Evolutionary conservation across 2,888 invertebrate genomes (phyloP).

Genomic region (Sesia apiformis): DNA sequence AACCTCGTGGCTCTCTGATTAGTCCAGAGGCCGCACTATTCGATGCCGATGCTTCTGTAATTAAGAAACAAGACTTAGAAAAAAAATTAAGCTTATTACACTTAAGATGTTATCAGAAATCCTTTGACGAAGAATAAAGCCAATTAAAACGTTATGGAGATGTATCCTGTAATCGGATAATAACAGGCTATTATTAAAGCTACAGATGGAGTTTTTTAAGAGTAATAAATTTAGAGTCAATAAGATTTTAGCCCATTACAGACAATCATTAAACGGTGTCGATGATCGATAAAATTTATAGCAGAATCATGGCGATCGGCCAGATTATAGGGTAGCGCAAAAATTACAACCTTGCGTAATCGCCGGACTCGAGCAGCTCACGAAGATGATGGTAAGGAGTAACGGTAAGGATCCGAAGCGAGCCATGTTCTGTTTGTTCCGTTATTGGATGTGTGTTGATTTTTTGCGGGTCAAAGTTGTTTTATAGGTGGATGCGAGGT

Average conservation of each 20-base stretch:
- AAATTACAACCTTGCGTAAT: slow-evolving; percentile 49
- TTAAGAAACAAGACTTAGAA: background rate
- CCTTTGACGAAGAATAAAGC: too few species aligned
- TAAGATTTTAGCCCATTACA: background rate
- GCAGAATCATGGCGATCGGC: slow-evolving; percentile 21
- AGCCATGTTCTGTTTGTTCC: slow-evolving; percentile 38
- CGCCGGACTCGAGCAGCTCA: slow-evolving; percentile 21
- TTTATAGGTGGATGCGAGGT: slow-evolving; percentile 63
- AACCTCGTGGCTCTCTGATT: slow-evolving; percentile 29
- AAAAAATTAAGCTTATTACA: slow-evolving; percentile 10
- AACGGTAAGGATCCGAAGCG: slow-evolving; percentile 25
- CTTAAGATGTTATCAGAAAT: background rate
- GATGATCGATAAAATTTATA: slow-evolving; percentile 18
- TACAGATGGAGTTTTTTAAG: too few species aligned
- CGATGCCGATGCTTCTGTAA: slow-evolving; percentile 24
- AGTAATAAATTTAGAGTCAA: too few species aligned
- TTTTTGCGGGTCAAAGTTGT: slow-evolving; percentile 36
- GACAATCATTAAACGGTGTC: slow-evolving; percentile 3
- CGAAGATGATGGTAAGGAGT: slow-evolving; percentile 22
- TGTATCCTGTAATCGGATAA: too few species aligned
- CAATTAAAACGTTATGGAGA: too few species aligned
- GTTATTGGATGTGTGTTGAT: slow-evolving; percentile 30
- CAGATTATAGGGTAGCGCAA: slow-evolving; percentile 4
- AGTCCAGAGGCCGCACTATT: slow-evolving; percentile 14
- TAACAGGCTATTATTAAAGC: too few species aligned